phyloP scores from a whole-genome alignment of 1,140 invertebrate genomes.

The Brachionus asplanchnoidis region DNA sequence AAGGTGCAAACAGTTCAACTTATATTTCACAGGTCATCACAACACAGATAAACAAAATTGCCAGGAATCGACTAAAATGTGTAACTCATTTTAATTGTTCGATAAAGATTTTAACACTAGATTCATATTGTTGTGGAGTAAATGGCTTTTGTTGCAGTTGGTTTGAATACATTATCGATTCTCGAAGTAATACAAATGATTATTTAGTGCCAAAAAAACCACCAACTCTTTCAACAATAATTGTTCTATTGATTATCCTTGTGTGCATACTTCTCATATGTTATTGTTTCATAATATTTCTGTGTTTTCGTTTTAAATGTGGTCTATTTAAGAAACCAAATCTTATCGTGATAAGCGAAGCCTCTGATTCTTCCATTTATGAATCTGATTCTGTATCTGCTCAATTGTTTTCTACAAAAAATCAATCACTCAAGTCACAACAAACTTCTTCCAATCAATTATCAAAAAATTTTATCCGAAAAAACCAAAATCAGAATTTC shows the following conservation, averaged over 20 bases:
- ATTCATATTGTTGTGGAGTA: constrained; percentile 10
- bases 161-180: neutral
- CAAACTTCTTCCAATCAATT: neutral
- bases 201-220: neutral
- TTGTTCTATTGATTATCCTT: neutral
- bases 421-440: neutral
- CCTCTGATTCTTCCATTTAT: neutral
- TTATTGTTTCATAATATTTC: constrained; percentile 20
- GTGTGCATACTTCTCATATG: neutral
- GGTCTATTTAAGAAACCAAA: constrained; percentile 27
- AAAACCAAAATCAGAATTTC: neutral
- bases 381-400: neutral
- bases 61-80: neutral
- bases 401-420: neutral
- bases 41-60: neutral
- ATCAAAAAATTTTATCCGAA: neutral
- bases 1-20: neutral
- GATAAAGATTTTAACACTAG: neutral
- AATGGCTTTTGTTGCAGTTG: constrained; percentile 13
- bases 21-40: neutral
- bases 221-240: constrained; percentile 2
- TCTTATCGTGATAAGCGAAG: neutral
- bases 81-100: constrained; percentile 17
- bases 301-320: constrained; percentile 30
- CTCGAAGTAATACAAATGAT: neutral